Conservation (phyloP, 2,113 vertebrate species). For the Gallinago media region DNA sequence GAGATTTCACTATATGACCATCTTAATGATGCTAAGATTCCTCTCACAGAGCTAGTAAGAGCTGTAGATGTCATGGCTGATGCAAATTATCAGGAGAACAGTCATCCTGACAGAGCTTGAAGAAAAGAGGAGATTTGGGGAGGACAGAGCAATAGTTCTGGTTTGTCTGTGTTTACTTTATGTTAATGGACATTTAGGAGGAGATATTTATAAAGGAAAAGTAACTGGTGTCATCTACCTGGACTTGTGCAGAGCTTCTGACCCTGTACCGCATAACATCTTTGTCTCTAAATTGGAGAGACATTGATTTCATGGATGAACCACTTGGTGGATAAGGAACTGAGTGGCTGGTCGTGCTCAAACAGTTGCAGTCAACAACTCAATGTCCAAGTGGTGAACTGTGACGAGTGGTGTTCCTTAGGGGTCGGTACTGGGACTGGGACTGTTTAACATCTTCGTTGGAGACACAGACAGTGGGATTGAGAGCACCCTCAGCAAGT, state of each 20-base stretch:
- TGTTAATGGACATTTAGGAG: background rate
- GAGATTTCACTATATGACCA: background rate
- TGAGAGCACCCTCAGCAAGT: background rate
- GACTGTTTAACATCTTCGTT: background rate
- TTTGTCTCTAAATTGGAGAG: background rate
- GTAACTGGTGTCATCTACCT: background rate
- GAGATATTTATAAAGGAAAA: background rate
- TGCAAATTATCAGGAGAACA: background rate
- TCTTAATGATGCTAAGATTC: background rate
- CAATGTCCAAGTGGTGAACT: background rate
- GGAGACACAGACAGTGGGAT: background rate
- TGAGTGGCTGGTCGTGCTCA: background rate
- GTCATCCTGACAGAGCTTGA: background rate
- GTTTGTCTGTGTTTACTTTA: background rate
- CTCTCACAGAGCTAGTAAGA: background rate
- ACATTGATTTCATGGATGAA: background rate
- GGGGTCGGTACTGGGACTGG: background rate
- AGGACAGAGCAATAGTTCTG: background rate
- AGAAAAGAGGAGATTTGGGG: background rate
- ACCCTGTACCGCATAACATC: background rate
- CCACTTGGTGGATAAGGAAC: background rate
- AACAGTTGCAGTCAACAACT: background rate
- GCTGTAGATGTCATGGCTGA: background rate
- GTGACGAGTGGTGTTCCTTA: background rate
- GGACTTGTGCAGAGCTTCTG: background rate